These are phyloP conservation scores for Syngnathoides biaculeatus DNA, from an alignment of 2,113 vertebrate genomes.

Conservation along the genomic window DNA sequence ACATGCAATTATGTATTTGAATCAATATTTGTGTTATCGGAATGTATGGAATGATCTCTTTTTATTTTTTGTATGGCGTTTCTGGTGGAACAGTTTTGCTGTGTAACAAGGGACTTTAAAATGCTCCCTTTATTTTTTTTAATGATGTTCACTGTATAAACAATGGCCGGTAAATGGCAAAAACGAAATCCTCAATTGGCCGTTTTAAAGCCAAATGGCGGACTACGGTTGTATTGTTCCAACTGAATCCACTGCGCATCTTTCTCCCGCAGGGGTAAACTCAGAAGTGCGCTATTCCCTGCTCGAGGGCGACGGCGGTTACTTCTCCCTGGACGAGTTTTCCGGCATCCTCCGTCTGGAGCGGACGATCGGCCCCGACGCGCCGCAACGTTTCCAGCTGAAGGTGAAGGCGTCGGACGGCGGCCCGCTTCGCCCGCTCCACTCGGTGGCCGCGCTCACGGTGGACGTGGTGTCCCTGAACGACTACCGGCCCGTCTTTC, in stretches of 20 bases:
- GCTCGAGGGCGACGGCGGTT: conserved; percentile 76
- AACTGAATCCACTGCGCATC: background rate
- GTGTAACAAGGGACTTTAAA: too few species aligned
- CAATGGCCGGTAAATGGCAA: background rate
- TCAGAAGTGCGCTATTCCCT: conserved; percentile 88
- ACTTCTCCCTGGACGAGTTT: conserved; percentile 88
- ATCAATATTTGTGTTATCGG: background rate
- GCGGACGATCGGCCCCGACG: conserved; percentile 75
- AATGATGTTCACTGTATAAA: too few species aligned
- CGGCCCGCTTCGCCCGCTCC: conserved; percentile 79
- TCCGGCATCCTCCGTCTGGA: conserved; percentile 89
- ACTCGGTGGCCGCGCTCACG: conserved; percentile 78
- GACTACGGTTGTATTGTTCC: background rate
- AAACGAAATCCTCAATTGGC: background rate
- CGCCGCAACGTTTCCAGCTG: conserved; percentile 77
- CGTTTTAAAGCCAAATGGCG: background rate
- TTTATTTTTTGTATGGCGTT: background rate
- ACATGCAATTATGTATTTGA: background rate
- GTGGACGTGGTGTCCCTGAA: conserved; percentile 86
- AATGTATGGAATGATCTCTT: background rate
- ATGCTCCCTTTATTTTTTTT: too few species aligned
- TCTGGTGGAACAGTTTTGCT: too few species aligned
- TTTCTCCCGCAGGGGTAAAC: conserved; percentile 78
- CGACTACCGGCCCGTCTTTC: conserved; percentile 87
- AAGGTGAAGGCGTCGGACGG: conserved; percentile 86